Conservation (phyloP, 2,113 vertebrate genomes). For the Eublepharis macularius region DNA sequence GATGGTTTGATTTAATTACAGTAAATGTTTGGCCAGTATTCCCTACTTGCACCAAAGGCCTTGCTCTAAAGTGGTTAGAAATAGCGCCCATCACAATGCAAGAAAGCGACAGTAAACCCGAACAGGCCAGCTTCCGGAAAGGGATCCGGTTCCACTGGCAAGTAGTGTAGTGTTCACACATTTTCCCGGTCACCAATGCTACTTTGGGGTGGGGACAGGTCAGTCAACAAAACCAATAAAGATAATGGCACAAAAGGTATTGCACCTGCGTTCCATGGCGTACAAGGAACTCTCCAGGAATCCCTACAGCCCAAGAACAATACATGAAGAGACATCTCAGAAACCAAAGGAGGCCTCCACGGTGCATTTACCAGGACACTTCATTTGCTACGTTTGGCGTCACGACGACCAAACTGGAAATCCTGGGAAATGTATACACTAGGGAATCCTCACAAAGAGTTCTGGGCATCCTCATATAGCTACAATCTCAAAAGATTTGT, state of each 20-base stretch:
- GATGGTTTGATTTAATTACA: not conserved
- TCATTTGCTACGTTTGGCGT: not conserved
- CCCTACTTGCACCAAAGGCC: not conserved
- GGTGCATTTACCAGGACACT: not conserved
- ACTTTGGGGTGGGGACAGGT: not conserved
- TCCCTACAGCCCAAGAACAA: not conserved
- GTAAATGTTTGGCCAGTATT: not conserved
- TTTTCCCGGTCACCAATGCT: not conserved
- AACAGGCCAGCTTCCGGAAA: not conserved
- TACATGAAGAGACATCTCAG: too few species aligned
- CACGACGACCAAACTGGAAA: not conserved
- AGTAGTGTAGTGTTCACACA: not conserved
- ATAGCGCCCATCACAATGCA: not conserved
- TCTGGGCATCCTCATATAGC: not conserved
- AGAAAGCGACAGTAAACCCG: too few species aligned
- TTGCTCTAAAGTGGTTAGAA: too few species aligned
- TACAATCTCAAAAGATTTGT: not conserved
- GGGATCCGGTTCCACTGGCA: too few species aligned
- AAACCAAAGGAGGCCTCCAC: too few species aligned
- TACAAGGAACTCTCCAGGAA: not conserved
- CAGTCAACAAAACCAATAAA: not conserved
- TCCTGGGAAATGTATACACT: too few species aligned
- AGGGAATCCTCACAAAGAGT: not conserved
- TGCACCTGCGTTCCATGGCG: not conserved
- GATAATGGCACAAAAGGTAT: not conserved